phyloP scores from a whole-genome alignment of 2,113 vertebrate species.

The Corvus hawaiiensis region DNA sequence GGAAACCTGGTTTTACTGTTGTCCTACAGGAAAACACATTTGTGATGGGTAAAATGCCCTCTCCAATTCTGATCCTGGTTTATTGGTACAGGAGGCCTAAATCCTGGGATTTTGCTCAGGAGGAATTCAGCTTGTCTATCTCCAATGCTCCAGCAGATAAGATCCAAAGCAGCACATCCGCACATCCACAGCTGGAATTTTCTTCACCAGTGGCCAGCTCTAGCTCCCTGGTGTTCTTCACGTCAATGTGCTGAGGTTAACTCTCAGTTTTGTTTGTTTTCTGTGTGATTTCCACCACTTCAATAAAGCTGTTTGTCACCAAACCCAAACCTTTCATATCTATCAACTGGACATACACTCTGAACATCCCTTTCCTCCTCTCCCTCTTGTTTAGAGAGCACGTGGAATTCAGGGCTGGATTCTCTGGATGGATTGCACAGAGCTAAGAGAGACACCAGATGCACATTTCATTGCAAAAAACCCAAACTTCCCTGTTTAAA shows the following conservation, averaged over 20 bases:
- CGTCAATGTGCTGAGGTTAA: accelerated
- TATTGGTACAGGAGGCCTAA: background rate
- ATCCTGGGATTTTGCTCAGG: background rate
- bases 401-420: background rate
- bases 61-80: background rate
- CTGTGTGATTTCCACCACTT: background rate
- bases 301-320: background rate
- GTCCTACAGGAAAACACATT: background rate
- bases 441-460: background rate
- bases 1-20: background rate
- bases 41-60: background rate
- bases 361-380: background rate
- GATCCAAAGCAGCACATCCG: background rate
- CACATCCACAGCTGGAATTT: background rate
- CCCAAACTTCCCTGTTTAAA: background rate
- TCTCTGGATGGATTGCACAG: background rate
- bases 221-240: background rate
- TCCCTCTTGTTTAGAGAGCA: background rate
- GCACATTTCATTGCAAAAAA: background rate
- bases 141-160: background rate
- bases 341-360: accelerated
- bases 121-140: background rate
- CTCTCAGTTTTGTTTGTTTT: background rate
- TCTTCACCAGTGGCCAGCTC: background rate
- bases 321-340: background rate